Conservation (phyloP, 2,888 invertebrate species). For the Agonopterix heracliana region DNA sequence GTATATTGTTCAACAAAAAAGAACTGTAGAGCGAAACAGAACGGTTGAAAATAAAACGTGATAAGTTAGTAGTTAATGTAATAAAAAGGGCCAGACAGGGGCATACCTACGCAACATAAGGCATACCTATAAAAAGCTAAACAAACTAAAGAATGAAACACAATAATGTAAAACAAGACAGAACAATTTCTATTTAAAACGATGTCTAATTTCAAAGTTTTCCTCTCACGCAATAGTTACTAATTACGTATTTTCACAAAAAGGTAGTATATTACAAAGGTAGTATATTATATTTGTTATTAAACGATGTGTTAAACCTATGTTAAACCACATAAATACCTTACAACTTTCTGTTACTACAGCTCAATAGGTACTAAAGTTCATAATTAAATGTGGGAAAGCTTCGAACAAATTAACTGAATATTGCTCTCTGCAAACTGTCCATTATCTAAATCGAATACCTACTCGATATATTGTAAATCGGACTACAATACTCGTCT, state of each 20-base stretch:
- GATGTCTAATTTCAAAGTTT: neutral
- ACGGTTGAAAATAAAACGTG: too few relatives aligned
- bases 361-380: neutral
- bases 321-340: neutral
- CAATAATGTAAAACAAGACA: neutral
- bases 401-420: neutral
- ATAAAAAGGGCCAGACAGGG: too few relatives aligned
- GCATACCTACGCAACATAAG: too few relatives aligned
- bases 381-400: conserved; percentile 7
- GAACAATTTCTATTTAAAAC: neutral
- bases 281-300: conserved; percentile 1
- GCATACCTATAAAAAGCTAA: too few relatives aligned
- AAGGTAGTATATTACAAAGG: neutral
- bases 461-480: too few relatives aligned
- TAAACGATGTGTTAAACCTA: neutral
- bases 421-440: neutral
- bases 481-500: too few relatives aligned
- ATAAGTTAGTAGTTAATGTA: too few relatives aligned
- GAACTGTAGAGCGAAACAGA: too few relatives aligned
- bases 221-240: neutral
- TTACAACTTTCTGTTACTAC: neutral
- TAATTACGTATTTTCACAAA: neutral
- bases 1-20: too few relatives aligned
- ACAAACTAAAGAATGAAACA: too few relatives aligned
- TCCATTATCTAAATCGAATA: too few relatives aligned